Evolutionary conservation across 2,888 invertebrate genomes (phyloP), one percentile per base, ranked within the genome.

Genomic region (Melitaea athalia): DNA sequence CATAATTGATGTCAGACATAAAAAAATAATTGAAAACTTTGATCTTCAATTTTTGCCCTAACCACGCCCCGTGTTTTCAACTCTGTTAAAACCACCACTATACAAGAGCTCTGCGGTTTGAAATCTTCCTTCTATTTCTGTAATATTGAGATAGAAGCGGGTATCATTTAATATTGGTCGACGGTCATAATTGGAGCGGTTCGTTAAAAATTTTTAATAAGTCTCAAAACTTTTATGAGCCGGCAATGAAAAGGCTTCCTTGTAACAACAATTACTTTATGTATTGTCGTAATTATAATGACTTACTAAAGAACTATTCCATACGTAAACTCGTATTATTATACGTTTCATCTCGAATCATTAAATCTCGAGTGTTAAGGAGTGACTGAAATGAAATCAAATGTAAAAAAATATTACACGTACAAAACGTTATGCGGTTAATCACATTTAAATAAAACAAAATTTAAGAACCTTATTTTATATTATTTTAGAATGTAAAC

Each of bases 171-270:
- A 69, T 70, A 71, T 73, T 81, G 81, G 87, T 68, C 64, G 70
- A 72, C 60, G 78, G 73, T 81, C 82, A 81, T 88, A 87, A 89
- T 88, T 88, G 85, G 82, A 77, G 75, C 77, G 80, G 77, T 87
- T 89, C 83, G 87, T 90, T 89, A 89, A 86, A 85, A 85, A 82
- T 80, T 86, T 85, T 72, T 72, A 89, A 90, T 89, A 86, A 87
- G 84, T 77, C 81, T 76, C 81, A 83, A 84, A 89, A 88, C 80
- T 89, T 88, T 88, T 87, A 88, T 83, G 88, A 82, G 84, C 77
- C 77, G 79, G 83, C 84, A 79, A 82, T 84, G 85, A 83, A 85
- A 86, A 85, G 79, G 80, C 82, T 84, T 84, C 86, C 85, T 88
- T 88, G 87, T 87, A 83, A 81, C 80, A 78, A 84, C 80, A 78